These are phyloP conservation scores for Anisognathus igniventris DNA, from an alignment of 2,797 vertebrate species.

Conservation along the genomic window DNA sequence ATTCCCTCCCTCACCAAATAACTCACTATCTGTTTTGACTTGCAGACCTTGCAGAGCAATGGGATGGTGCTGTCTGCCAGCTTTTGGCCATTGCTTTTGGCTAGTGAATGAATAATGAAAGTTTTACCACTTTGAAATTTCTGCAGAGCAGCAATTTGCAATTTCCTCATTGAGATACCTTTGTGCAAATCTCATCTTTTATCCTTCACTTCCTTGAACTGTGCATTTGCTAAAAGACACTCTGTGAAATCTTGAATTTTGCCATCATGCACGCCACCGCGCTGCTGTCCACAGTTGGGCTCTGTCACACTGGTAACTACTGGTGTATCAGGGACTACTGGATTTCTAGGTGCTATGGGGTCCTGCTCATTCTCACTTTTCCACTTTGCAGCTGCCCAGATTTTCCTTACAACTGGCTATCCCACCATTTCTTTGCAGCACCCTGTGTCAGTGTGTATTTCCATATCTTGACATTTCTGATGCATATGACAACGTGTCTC, in stretches of 20 bases:
- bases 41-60: neutral
- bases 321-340: neutral
- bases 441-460: neutral
- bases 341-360: neutral
- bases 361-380: neutral
- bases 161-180: neutral
- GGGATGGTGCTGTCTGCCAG: neutral
- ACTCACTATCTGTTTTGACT: neutral
- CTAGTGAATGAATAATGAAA: neutral
- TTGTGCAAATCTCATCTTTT: neutral
- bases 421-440: neutral
- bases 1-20: neutral
- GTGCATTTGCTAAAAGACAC: neutral
- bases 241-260: neutral
- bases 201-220: neutral
- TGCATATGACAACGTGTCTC: neutral
- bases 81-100: neutral
- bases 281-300: fast-evolving
- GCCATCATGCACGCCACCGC: neutral
- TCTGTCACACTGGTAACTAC: neutral
- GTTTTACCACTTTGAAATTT: neutral
- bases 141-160: neutral
- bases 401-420: neutral
- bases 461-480: neutral
- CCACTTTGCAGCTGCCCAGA: neutral